A percentile compares a stretch with the other conserved stretches of the same genome.
These are phyloP conservation scores for Melanotaenia boesemani DNA, from an alignment of 2,797 vertebrate genomes.

Conservation along the genomic window DNA sequence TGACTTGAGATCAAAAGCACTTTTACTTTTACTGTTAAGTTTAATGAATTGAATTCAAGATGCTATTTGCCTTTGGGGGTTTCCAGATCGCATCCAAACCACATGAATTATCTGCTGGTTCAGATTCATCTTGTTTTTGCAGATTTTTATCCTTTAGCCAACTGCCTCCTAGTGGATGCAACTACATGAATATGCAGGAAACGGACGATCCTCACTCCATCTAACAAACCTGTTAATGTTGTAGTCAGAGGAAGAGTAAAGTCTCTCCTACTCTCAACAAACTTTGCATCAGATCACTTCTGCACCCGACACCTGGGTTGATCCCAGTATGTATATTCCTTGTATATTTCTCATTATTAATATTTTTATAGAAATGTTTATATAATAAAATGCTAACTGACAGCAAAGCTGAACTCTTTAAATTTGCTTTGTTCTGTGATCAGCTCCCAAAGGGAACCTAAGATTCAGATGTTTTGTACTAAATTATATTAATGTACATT, in stretches of 20 bases:
- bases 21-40: constrained; percentile 8
- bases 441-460: constrained; percentile 7
- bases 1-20: constrained; percentile 32
- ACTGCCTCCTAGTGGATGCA: not conserved
- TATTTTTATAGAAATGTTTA: constrained; percentile 46
- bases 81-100: constrained; percentile 25
- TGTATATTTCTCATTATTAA: constrained; percentile 51
- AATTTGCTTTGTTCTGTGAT: constrained; percentile 40
- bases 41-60: constrained; percentile 1
- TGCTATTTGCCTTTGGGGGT: not conserved
- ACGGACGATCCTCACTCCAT: not conserved
- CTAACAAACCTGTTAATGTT: constrained; percentile 15
- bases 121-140: constrained; percentile 62
- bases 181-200: not conserved
- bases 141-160: constrained; percentile 7
- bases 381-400: constrained; percentile 38
- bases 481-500: constrained; percentile 80
- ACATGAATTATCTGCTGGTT: constrained; percentile 74
- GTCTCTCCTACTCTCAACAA: not conserved
- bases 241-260: not conserved
- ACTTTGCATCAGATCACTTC: constrained; percentile 30
- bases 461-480: constrained; percentile 55
- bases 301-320: constrained; percentile 58
- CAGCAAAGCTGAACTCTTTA: constrained; percentile 39
- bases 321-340: constrained; percentile 58